Evolutionary conservation across 2,113 vertebrate genomes (phyloP).

Genomic region (Antechinus flavipes): DNA sequence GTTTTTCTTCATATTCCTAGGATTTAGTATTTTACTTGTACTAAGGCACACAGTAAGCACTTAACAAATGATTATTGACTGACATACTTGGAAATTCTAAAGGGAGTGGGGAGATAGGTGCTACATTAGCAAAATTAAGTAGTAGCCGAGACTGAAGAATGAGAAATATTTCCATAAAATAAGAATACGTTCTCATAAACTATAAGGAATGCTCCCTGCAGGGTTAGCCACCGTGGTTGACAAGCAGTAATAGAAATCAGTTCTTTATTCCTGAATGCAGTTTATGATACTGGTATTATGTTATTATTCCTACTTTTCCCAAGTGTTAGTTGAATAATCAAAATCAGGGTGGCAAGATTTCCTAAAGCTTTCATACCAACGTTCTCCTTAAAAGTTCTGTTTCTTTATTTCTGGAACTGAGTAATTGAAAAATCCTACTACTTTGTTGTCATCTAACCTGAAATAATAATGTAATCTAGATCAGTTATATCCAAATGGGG

Average conservation of each 20-base stretch:
- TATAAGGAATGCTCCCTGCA: neutral
- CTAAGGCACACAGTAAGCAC: neutral
- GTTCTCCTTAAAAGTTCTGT: constrained; percentile 11
- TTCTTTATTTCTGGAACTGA: constrained; percentile 16
- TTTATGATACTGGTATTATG: constrained; percentile 45
- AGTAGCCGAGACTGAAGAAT: neutral
- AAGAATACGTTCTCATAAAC: neutral
- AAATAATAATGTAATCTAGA: neutral
- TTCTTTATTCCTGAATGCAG: constrained; percentile 54
- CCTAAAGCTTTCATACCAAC: constrained; percentile 52
- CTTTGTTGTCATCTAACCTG: neutral
- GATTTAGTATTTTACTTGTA: neutral
- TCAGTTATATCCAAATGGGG: neutral
- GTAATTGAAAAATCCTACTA: constrained; percentile 41
- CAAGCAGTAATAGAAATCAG: neutral
- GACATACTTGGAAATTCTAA: neutral
- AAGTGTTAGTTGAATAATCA: constrained; percentile 64
- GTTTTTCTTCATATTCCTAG: neutral
- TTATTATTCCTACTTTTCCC: constrained; percentile 60
- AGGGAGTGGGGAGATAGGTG: neutral
- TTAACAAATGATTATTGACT: neutral
- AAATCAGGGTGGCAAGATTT: constrained; percentile 70
- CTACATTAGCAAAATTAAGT: neutral
- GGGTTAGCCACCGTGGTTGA: constrained; percentile 46
- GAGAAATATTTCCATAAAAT: neutral